These are phyloP conservation scores for Leptura quadrifasciata DNA, from an alignment of 2,888 invertebrate genomes.

Conservation along the genomic window DNA sequence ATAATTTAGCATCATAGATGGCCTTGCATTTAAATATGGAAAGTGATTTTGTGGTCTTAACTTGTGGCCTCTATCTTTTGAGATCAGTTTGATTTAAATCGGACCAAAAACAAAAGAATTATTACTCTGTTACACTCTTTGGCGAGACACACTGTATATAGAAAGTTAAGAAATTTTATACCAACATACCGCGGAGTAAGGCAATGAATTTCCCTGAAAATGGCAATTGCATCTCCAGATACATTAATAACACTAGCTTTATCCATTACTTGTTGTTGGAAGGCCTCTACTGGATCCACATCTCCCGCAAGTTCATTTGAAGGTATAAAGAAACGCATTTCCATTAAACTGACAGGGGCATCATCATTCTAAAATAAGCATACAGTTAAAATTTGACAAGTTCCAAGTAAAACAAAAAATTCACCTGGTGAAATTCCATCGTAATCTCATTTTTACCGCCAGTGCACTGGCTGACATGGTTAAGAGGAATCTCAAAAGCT, in stretches of 20 bases:
- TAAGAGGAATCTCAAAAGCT: slow-evolving; percentile 96
- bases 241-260: slow-evolving; percentile 99
- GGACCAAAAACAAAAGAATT: too few relatives aligned
- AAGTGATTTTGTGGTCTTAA: too few relatives aligned
- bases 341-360: slow-evolving; percentile 96
- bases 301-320: slow-evolving; percentile 90
- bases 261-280: slow-evolving; percentile 96
- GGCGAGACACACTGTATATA: too few relatives aligned
- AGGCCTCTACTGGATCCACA: slow-evolving; percentile 95
- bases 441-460: slow-evolving; percentile 99
- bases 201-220: slow-evolving; percentile 97
- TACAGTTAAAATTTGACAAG: background rate
- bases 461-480: slow-evolving; percentile 96
- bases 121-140: too few relatives aligned
- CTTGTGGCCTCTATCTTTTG: too few relatives aligned
- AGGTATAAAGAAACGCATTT: slow-evolving; percentile 98
- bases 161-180: background rate
- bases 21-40: too few relatives aligned
- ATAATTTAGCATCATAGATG: too few relatives aligned
- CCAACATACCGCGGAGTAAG: slow-evolving; percentile 91
- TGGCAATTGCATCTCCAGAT: slow-evolving; percentile 97
- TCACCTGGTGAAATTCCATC: slow-evolving; percentile 95
- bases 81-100: too few relatives aligned
- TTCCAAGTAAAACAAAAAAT: slow-evolving; percentile 14
- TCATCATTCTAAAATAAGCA: slow-evolving; percentile 90